Percentiles rank a stretch among this genome's conserved stretches.
phyloP scores from a whole-genome alignment of 2,113 vertebrate genomes.

The Anarrhichthys ocellatus region DNA sequence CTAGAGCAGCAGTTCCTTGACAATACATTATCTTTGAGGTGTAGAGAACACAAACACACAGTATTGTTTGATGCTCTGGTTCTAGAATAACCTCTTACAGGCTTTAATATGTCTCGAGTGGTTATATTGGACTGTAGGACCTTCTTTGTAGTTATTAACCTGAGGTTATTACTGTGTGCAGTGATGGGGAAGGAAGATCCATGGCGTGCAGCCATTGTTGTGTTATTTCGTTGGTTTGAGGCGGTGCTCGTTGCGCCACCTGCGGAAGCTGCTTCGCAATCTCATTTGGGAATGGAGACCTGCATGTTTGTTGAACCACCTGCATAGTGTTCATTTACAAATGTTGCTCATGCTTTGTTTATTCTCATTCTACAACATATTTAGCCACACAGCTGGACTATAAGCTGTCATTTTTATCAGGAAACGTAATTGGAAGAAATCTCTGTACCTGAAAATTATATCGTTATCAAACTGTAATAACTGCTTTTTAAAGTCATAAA shows the following conservation, averaged over 20 bases:
- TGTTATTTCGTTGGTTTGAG: conserved; percentile 17
- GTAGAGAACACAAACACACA: neutral
- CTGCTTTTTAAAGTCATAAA: neutral
- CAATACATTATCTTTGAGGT: conserved; percentile 6
- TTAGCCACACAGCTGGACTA: neutral
- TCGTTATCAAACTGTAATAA: neutral
- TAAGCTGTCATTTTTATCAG: neutral
- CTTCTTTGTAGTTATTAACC: conserved; percentile 33
- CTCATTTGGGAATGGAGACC: conserved; percentile 1
- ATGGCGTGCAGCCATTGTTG: neutral
- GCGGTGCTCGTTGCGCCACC: conserved; percentile 1
- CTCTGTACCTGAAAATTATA: neutral
- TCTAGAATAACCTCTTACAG: conserved; percentile 13
- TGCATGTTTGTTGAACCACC: neutral
- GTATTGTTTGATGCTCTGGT: conserved; percentile 3
- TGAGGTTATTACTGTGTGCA: conserved; percentile 40
- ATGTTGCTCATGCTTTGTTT: neutral
- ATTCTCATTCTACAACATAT: conserved; percentile 2
- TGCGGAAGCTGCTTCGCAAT: conserved; percentile 6
- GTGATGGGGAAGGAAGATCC: conserved; percentile 24
- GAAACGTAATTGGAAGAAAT: neutral
- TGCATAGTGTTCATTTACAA: neutral
- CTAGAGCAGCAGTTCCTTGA: neutral
- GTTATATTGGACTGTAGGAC: conserved; percentile 10
- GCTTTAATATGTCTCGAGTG: conserved; percentile 33